Evolutionary conservation across 2,113 vertebrate species (phyloP), one percentile per base, ranked within the genome.

Genomic region (Myrmophylax atrothorax): DNA sequence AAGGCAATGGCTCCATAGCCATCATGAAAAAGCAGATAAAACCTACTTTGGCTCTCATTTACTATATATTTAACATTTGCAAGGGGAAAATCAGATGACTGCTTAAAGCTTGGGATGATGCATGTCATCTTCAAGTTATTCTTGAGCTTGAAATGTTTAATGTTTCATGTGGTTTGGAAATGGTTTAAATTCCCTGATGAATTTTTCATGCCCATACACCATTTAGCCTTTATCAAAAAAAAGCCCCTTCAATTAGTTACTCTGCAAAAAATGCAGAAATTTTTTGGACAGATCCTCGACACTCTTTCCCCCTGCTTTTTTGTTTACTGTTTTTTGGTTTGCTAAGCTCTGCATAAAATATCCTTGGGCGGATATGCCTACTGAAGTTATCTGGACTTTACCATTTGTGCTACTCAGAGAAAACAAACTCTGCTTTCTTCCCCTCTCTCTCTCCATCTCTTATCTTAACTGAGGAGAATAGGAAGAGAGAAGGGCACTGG

Each of bases 121-220:
- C 86, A 89, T 3, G 3, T 84, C 72, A 93, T 87, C 88, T 94
- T 95, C 96, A 95, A 95, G 69, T 69, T 70, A 82, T 74, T 93
- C 86, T 96, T 87, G 75, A 94, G 67, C 26, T 84, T 90, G 20
- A 78, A 91, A 94, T 77, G 63, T 91, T 96, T 93, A 96, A 89
- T 91, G 93, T 96, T 95, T 97, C 79, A 93, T 94, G 91, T 42
- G 76, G 62, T 83, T 86, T 92, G 42, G 81, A 97, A 97, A 89
- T 83, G 59, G 88, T 89, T 97, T 95, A 95, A 97, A 97, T 95
- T 96, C 87, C 59, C 76, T 74, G 53, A 55, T 96, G 89, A 94
- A 95, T 95, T 89, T 93, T 97, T 96, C 77, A 97, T 92, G 84
- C 20, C 78, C 20, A 50, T 87, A 96, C 50, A 90, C 90, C 83